A percentile compares a stretch with the other conserved stretches of the same genome.
These are phyloP conservation scores for Tanytarsus gracilentus DNA, from an alignment of 2,888 invertebrate genomes.

Conservation along the genomic window DNA sequence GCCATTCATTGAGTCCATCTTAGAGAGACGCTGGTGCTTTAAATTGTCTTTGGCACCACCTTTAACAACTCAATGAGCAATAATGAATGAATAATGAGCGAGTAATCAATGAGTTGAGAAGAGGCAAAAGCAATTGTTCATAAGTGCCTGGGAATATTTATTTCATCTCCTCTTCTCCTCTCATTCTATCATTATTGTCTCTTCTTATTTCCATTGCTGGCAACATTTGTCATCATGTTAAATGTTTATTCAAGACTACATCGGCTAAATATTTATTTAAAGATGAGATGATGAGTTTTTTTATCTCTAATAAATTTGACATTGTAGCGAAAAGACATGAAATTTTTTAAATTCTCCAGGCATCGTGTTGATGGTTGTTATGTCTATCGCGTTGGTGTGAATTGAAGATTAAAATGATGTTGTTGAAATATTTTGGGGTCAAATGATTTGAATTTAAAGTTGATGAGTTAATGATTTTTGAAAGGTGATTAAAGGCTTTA, in stretches of 20 bases:
- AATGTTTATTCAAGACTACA: not conserved
- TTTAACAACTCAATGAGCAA: slow-evolving; percentile 8
- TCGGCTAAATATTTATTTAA: not conserved
- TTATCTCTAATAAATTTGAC: too few species aligned
- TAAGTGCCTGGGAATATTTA: slow-evolving; percentile 11
- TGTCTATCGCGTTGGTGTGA: too few species aligned
- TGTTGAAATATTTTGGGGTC: too few species aligned
- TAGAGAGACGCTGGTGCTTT: not conserved
- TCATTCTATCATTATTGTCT: not conserved
- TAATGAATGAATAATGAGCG: slow-evolving; percentile 11
- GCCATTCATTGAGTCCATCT: not conserved
- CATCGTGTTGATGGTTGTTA: too few species aligned
- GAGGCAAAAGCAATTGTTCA: slow-evolving; percentile 3
- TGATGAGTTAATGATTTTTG: too few species aligned
- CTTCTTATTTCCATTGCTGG: not conserved
- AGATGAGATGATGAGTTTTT: not conserved
- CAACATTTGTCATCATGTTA: not conserved
- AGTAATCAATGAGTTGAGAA: slow-evolving; percentile 10
- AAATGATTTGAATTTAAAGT: too few species aligned
- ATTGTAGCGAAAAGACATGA: too few species aligned
- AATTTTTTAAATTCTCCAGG: too few species aligned
- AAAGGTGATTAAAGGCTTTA: too few species aligned
- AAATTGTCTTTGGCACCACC: slow-evolving; percentile 1
- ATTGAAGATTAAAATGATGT: too few species aligned
- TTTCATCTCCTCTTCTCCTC: not conserved